phyloP scores from a whole-genome alignment of 2,888 invertebrate species.

The Allygus modestus region DNA sequence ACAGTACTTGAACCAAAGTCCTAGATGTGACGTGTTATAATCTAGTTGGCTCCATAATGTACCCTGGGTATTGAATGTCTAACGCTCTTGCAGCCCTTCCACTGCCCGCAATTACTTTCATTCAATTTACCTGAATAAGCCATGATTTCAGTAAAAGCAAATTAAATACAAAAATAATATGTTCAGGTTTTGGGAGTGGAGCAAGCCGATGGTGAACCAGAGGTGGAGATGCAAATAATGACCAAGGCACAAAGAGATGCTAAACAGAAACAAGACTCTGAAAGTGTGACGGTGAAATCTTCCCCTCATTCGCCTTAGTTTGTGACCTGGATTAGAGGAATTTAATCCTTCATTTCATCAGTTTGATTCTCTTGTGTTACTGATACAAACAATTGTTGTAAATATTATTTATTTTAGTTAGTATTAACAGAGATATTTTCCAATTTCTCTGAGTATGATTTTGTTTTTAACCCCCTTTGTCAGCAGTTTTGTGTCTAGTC shows the following conservation, averaged over 20 bases:
- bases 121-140: no score
- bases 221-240: slow-evolving; percentile 80
- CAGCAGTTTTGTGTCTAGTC: no score
- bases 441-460: neutral
- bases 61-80: no score
- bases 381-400: neutral
- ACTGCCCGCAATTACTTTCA: no score
- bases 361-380: no score
- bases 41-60: no score
- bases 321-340: no score
- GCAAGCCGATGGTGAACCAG: slow-evolving; percentile 87
- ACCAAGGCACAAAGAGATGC: slow-evolving; percentile 77
- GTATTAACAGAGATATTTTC: neutral
- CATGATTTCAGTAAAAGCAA: no score
- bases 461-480: neutral
- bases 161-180: no score
- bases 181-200: slow-evolving; percentile 85
- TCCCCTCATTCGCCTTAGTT: neutral
- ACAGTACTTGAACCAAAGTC: no score
- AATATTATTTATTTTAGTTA: neutral
- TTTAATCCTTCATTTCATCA: neutral
- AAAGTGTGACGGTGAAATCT: neutral
- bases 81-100: no score
- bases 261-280: slow-evolving; percentile 4
- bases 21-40: no score